Base-by-base conservation (phyloP, 1,140 invertebrate genomes). In the Bradynema listronoti region DNA sequence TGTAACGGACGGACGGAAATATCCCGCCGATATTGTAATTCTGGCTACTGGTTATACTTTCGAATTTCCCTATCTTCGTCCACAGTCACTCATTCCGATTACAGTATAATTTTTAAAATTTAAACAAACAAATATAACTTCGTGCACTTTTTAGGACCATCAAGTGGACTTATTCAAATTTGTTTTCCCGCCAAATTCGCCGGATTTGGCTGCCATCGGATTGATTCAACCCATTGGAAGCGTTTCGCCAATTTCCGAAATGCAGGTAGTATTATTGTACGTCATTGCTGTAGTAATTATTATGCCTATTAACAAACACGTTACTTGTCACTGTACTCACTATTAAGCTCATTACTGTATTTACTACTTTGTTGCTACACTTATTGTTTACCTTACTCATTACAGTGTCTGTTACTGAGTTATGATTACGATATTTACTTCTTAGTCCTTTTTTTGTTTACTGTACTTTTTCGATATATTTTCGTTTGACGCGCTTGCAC, bases 201-300 rank as follows among this genome's bases (percentile, higher is more conserved):
- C 30, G 3, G 19, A 7, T 5, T 52, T 71, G 19, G 79, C 81
- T n/a, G 67, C 84, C 1, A 82, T 84, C 52, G 83, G 83, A 0
- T 76, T 81, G 30, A 68, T 82, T 39, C 83, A 83, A 65, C 80
- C 82, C 32, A 61, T 83, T 14, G 81, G 82, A 39, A 72, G 80
- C 29, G 71, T 83, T n/a, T 77, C 81, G 62, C 81, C 82, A 5
- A 79, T 83, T 32, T 75, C 80, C 9, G 83, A 84, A 69, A 78
- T 84, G 33, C 83, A 83, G 63, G 72, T 77, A 30, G 67, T n/a
- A n/a, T n/a, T n/a, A n/a, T n/a, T n/a, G n/a, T n/a, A n/a, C n/a
- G 82, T 30, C 22, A 14, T 33, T 32, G 9, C 25, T 54, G 9
- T 7, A 1, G 1, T 19, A 22, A n/a, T n/a, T n/a, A n/a, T n/a